These are phyloP conservation scores for Mohoua ochrocephala DNA, from an alignment of 2,113 vertebrate genomes.

Conservation along the genomic window DNA sequence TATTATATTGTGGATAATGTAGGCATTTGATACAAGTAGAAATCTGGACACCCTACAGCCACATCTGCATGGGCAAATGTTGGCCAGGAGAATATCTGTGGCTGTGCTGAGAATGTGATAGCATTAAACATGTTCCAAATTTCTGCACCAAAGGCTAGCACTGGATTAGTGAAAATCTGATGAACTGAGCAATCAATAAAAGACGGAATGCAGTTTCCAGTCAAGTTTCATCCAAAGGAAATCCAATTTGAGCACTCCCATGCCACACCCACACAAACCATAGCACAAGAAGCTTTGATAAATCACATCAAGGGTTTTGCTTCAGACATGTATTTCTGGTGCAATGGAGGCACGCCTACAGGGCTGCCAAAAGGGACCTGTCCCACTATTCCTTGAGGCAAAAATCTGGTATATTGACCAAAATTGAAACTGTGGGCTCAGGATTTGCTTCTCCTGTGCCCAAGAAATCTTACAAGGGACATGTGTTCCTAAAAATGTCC, in stretches of 20 bases:
- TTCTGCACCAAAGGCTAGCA: neutral
- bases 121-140: neutral
- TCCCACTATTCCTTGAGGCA: neutral
- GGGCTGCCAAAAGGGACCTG: neutral
- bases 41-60: neutral
- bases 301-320: rapidly evolving
- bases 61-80: neutral
- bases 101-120: neutral
- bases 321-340: neutral
- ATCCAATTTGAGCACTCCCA: neutral
- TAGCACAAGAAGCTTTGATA: neutral
- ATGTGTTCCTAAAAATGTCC: neutral
- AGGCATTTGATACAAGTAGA: neutral
- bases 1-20: neutral
- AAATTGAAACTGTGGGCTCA: neutral
- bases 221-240: neutral
- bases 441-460: neutral
- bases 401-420: neutral
- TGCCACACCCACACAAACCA: neutral
- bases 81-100: neutral
- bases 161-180: neutral
- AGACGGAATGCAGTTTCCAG: neutral
- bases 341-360: neutral
- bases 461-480: neutral
- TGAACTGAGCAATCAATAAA: neutral